A percentile compares a stretch with the other conserved stretches of the same genome.
Conservation (phyloP, 2,888 invertebrate genomes). For the Corbicula japonica region DNA sequence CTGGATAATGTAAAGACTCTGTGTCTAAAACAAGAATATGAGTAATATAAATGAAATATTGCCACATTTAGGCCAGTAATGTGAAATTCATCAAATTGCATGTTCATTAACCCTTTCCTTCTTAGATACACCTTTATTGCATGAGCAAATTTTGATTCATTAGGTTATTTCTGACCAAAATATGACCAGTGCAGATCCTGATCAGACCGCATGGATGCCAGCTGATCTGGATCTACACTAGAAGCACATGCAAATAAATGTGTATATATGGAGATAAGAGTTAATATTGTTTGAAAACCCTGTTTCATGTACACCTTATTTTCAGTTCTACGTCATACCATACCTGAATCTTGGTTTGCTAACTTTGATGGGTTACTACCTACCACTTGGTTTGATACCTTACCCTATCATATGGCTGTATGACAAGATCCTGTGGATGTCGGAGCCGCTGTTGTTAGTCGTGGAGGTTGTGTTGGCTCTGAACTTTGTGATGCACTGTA, state of each 20-base stretch:
- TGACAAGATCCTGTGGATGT: constrained; percentile 74
- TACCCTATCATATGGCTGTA: constrained; percentile 79
- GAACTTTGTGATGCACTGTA: constrained; percentile 79
- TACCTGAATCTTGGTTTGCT: constrained; percentile 72
- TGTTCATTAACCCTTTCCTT: background rate
- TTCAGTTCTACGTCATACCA: constrained; percentile 74
- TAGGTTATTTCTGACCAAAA: background rate
- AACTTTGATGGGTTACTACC: constrained; percentile 64
- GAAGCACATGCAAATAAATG: background rate
- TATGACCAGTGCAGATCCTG: background rate
- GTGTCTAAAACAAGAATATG: too few species aligned
- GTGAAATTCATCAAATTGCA: background rate
- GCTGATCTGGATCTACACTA: background rate
- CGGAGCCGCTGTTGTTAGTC: constrained; percentile 76
- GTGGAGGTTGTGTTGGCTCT: constrained; percentile 77
- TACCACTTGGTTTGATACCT: constrained; percentile 79
- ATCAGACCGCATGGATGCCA: background rate
- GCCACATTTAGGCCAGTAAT: background rate
- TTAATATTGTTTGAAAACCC: background rate
- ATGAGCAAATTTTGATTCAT: background rate
- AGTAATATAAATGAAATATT: too few species aligned
- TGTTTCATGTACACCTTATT: too few species aligned
- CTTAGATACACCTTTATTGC: background rate
- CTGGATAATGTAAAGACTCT: too few species aligned
- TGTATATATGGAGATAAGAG: background rate